Base-by-base conservation (phyloP, 30 jellyfish, hydroid and myxozoan genomes). In the Morbakka virulenta region DNA sequence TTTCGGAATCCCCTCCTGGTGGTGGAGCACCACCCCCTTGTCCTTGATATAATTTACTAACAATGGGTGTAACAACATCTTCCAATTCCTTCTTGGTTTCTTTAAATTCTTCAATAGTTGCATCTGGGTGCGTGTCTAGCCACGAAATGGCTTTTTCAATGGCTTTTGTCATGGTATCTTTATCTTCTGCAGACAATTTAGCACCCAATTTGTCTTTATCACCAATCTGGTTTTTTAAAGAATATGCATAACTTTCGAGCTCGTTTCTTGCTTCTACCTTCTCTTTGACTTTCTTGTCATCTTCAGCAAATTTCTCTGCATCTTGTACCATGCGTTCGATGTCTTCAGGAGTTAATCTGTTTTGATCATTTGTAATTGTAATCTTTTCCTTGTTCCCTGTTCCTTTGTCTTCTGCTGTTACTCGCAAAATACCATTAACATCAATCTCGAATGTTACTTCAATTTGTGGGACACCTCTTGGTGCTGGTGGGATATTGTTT, bases 271-370 rank as follows among this genome's bases (percentile, higher is more conserved):
- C 79, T 51, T 94, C 97, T 53, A 94, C 99, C 90, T 88, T 87
- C 41, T 94, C 99, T 64, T 87, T 94, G 0, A 84, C 95, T 63
- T 82, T 82, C 76, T 94, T 94, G 76, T 94, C 99, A 6, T 94
- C 97, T 61, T 94, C 99, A 2, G 99, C 99, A 87, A 87, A 94
- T 67, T 87, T 83, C 74, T 94, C 99, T 4, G 99, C 99, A 77
- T 94, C 99, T n/a, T 94, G 86, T 12, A 94, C 99, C 99, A 94
- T 94, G 20, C 97, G 86, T 72, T 94, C 99, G 72, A 94, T 94
- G 66, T 94, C 99, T 67, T 94, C 99, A 28, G 99, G 99, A 61
- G 99, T 77, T 72, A 94, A 62, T 50, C 99, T 70, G 89, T 94
- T 94, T 82, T 94, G 97, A 66, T 94, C 99, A 76, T 94, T 94